Evolutionary conservation across 2,888 invertebrate species (phyloP), one percentile per base, ranked within the genome.

Genomic region (Hirtodrosophila alboralis): DNA sequence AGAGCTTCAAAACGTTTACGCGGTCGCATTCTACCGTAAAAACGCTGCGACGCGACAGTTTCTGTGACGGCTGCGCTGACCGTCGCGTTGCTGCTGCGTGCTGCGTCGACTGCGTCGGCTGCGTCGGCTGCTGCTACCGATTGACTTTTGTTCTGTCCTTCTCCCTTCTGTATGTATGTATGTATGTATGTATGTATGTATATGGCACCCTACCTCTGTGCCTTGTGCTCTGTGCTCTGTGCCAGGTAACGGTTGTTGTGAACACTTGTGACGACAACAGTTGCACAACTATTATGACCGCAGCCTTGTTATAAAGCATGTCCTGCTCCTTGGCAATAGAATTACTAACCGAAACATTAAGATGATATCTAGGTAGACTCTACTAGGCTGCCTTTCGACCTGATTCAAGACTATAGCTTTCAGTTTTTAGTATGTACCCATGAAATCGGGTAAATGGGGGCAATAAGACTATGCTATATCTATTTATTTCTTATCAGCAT

Each of bases 11-110:
- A 66, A 73, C 69, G 56, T 72, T 68, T 64, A 49, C 58, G 62
- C 56, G 56, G 71, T 63, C 63, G 57, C 74, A 75, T 56, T 75
- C 57, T 68, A 73, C 53, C 75, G 65, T 75, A 60, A 69, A 76
- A 75, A 68, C 60, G 54, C 23, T 31, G 6, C 23, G 38, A 41
- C 47, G 37, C 40, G 33, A 41, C 49, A 30, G 30, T 37, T 34
- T 41, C 43, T 53, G 41, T n/a, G n/a, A n/a, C n/a, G n/a, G n/a
- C n/a, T n/a, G n/a, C n/a, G n/a, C 45, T 65, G 64, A 59, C 59
- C 71, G 48, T n/a, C 10, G 27, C 30, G 10, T 21, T 37, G 5
- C 9, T n/a, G 5, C n/a, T 37, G 10, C 37, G 13, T 18, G 18
- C n/a, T 34, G 21, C 33, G 40, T 10, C 28, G 36, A 2, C n/a